phyloP scores from a whole-genome alignment of 2,113 vertebrate species.

The Halichoeres trimaculatus region DNA sequence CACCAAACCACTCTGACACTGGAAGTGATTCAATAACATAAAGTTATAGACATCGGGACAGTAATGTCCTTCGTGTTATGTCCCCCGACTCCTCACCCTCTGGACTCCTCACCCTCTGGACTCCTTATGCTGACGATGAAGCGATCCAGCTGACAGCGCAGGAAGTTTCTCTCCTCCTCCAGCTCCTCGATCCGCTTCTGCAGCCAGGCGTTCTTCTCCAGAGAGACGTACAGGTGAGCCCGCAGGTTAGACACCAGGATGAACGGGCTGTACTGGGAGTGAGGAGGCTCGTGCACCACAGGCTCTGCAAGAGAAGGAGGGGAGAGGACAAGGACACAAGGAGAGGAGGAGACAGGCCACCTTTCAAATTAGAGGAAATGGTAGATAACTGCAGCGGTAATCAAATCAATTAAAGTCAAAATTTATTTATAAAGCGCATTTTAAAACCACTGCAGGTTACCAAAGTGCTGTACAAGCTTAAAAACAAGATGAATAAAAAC shows the following conservation, averaged over 20 bases:
- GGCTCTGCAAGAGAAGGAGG: slow-evolving; percentile 57
- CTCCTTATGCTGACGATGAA: slow-evolving; percentile 86
- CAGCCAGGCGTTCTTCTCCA: slow-evolving; percentile 91
- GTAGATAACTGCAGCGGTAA: not conserved
- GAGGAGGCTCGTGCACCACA: slow-evolving; percentile 56
- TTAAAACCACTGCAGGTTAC: too few species aligned
- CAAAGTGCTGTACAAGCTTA: too few species aligned
- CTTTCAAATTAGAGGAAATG: not conserved
- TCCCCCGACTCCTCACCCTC: slow-evolving; percentile 71
- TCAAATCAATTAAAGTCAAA: too few species aligned
- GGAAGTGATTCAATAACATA: not conserved
- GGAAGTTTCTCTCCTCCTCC: slow-evolving; percentile 91
- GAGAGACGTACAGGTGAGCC: slow-evolving; percentile 88
- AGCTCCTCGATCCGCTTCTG: slow-evolving; percentile 92
- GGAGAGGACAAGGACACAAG: not conserved
- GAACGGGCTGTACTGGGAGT: slow-evolving; percentile 79
- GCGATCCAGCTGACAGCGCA: slow-evolving; percentile 89
- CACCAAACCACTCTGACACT: slow-evolving; percentile 62
- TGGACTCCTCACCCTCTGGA: slow-evolving; percentile 76
- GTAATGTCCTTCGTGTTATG: too few species aligned
- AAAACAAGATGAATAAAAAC: too few species aligned
- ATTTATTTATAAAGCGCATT: too few species aligned
- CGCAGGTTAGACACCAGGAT: slow-evolving; percentile 86
- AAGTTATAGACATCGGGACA: too few species aligned
- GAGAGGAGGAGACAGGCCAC: not conserved